A percentile compares a stretch with the other conserved stretches of the same genome.
These are phyloP conservation scores for Odontomachus brunneus DNA, from an alignment of 1,140 invertebrate species.

Conservation along the genomic window DNA sequence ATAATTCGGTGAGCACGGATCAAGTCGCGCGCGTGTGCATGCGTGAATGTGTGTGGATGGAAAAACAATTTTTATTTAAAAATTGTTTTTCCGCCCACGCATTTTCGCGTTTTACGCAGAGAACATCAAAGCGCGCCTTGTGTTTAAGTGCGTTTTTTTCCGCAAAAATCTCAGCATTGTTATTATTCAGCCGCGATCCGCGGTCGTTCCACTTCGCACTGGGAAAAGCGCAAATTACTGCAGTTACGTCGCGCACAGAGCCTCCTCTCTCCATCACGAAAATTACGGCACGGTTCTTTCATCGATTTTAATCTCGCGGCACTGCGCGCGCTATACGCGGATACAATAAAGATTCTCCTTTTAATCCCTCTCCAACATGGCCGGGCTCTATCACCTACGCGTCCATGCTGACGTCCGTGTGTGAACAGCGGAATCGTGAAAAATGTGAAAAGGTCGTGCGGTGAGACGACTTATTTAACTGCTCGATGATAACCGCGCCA, in stretches of 20 bases:
- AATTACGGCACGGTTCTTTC: not conserved
- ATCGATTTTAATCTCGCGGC: not conserved
- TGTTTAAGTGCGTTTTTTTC: not conserved
- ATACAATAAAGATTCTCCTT: conserved; percentile 7
- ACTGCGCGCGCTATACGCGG: not conserved
- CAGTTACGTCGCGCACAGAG: not conserved
- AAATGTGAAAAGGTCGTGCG: not conserved
- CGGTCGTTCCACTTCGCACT: not conserved
- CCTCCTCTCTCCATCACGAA: not conserved
- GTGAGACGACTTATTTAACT: not conserved
- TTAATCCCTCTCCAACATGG: conserved; percentile 6
- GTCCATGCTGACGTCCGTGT: not conserved
- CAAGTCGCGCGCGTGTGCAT: no score
- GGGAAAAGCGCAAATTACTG: not conserved
- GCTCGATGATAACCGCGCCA: not conserved
- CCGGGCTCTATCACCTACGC: not conserved
- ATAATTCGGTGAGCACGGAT: no score
- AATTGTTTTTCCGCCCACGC: no score
- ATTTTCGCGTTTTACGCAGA: no score
- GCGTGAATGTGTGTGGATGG: no score
- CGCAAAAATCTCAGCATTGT: not conserved
- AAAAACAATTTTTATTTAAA: no score
- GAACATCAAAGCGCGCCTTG: no score
- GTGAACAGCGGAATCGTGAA: not conserved
- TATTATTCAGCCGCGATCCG: not conserved